Evolutionary conservation across 2,888 invertebrate genomes (phyloP).

Genomic region (Timema podura): DNA sequence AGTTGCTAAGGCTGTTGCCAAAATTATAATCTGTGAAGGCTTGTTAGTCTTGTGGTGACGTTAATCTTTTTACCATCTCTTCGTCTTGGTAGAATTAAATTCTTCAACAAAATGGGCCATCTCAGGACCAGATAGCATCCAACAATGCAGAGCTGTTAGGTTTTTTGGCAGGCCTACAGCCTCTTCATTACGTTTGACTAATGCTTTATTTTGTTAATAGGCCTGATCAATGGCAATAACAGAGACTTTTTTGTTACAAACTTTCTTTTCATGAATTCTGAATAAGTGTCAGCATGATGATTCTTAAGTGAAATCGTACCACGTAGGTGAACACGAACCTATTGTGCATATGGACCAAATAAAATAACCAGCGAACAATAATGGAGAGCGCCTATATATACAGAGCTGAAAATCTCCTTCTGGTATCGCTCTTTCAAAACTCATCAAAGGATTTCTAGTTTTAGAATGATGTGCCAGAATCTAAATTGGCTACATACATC

Average conservation of each 20-base stretch:
- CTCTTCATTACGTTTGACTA: constrained; percentile 11
- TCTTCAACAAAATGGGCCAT: not conserved
- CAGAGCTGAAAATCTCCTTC: not conserved
- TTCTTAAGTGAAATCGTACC: not conserved
- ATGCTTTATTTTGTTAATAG: constrained; percentile 3
- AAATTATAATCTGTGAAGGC: not conserved
- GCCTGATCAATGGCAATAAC: constrained; percentile 9
- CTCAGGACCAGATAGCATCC: constrained; percentile 12
- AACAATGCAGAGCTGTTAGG: constrained; percentile 9
- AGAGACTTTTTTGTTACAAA: constrained; percentile 3
- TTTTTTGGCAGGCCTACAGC: not conserved
- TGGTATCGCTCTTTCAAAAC: not conserved
- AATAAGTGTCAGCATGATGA: not conserved
- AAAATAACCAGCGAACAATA: not conserved
- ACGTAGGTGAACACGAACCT: not conserved
- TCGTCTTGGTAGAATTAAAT: not conserved
- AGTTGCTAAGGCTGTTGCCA: too few relatives aligned
- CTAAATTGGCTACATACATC: constrained; percentile 8
- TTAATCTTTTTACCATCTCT: not conserved
- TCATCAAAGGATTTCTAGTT: not conserved
- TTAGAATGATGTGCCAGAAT: not conserved
- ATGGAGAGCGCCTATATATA: not conserved
- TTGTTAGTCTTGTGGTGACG: not conserved
- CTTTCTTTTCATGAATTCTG: not conserved
- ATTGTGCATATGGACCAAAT: not conserved